Evolutionary conservation across 2,113 vertebrate species (phyloP), one percentile per base, ranked within the genome.

Genomic region (Spheniscus mendiculus): DNA sequence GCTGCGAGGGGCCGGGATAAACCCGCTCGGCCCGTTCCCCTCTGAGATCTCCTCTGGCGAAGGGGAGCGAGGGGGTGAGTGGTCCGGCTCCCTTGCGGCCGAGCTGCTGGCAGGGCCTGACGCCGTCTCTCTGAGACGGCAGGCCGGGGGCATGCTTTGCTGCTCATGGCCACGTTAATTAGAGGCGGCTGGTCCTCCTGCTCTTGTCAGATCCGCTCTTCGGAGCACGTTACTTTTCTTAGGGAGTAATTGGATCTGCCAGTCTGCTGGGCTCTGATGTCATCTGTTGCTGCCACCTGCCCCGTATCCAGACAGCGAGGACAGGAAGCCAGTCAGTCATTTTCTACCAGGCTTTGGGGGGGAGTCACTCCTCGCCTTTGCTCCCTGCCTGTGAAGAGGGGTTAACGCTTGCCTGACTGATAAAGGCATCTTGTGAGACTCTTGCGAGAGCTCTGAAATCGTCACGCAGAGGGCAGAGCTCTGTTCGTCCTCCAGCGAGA

Each of bases 401-500:
- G n/a, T 32, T 36, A 45, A 30, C 1, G 2, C 62, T 50, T 63
- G 42, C 16, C 55, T 44, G 50, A 3, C 53, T 14, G 58, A 4
- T 36, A 5, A 5, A 6, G 11, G 59, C 5, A 4, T n/a, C 40
- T 67, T 44, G 30, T 1, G 2, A 40, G 62, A 34, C 53, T 40
- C 56, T 26, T 5, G 23, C 3, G 32, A 47, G 52, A 13, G 42
- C 55, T 26, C 44, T 12, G 82, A 30, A 13, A 8, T 15, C 0
- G 0, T 45, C 9, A 5, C 16, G 0, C 7, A 1, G 17, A 10
- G 30, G 45, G 5, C 59, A 34, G 49, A 55, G 53, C n/a, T 59
- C 42, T 12, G 27, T 2, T 55, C 2, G 0, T n/a, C 23, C 50
- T 22, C 70, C n/a, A 15, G 30, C 6, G 1, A 36, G 19, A 17